Base-by-base conservation (phyloP, 2,888 invertebrate species). In the Eupithecia abbreviata region DNA sequence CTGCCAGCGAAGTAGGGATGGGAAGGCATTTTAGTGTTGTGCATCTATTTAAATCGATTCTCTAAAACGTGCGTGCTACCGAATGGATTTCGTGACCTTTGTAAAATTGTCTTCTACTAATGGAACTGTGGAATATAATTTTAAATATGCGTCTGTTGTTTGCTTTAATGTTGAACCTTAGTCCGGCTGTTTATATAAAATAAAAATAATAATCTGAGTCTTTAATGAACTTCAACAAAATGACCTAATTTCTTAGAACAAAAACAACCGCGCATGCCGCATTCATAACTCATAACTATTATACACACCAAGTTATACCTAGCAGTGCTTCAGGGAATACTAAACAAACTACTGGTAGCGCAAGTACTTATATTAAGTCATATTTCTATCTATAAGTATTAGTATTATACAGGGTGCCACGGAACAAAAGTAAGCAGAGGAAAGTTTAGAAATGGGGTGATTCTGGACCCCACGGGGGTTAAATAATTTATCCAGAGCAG, bases 201-300 rank as follows among this genome's bases (percentile, higher is more conserved):
- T 18, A 18, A 6, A 62, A 12, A 12, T 65, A 65, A 67, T 67
- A 15, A 42, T 67, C 42, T 43, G 43, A 42, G n/a, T 67, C 3
- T 18, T 7, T n/a, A 7, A 58, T 18, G 58, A 58, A 58, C 58
- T 18, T 4, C 7, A n/a, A 58, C 18, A 42, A 67, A 68, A 68
- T n/a, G n/a, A 68, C 45, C 45, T n/a, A 18, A 68, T 68, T 68
- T 68, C 67, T 45, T 45, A 45, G 67, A 68, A 45, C 43, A 68
- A 45, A 68, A n/a, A 18, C 62, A 62, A 62, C 43, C n/a, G 42
- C 15, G 4, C n/a, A 43, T 68, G 66, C 45, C 43, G 45, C 67
- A 45, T 45, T 68, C 45, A 68, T 68, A 43, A 68, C 10, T 68
- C 67, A 42, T 42, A 68, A 68, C 9, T 68, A 45, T 43, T 43